Evolutionary conservation across 2,113 vertebrate species (phyloP).

Genomic region (Aleadryas rufinucha): DNA sequence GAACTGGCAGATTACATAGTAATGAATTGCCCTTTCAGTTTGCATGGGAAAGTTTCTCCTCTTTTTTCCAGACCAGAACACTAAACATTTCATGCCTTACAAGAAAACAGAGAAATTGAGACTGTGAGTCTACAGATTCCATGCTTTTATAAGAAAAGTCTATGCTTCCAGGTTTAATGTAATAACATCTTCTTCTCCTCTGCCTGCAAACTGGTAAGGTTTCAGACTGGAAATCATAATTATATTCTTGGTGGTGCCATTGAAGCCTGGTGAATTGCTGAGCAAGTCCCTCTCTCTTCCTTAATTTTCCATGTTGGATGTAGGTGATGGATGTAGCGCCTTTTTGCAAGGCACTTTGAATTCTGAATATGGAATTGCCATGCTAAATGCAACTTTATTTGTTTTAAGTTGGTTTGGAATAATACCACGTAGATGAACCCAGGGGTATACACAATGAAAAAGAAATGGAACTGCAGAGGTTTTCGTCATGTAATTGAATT

Average conservation of each 20-base stretch:
- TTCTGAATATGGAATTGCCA: neutral
- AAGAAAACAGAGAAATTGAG: neutral
- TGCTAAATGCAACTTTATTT: neutral
- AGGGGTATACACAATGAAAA: neutral
- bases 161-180: neutral
- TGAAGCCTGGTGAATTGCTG: neutral
- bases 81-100: neutral
- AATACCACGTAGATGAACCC: neutral
- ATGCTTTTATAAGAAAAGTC: neutral
- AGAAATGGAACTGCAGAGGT: neutral
- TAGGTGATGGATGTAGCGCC: neutral
- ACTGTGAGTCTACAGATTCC: neutral
- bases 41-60: neutral
- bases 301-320: neutral
- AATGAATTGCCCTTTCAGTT: neutral
- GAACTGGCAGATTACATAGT: neutral
- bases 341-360: neutral
- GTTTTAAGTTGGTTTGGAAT: neutral
- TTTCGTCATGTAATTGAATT: neutral
- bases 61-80: neutral
- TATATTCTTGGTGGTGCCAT: neutral
- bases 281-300: neutral
- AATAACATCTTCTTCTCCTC: neutral
- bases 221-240: neutral
- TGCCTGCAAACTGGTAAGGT: neutral